These are phyloP conservation scores for Girardia tigrina DNA, from an alignment of 2,888 invertebrate genomes.

Conservation along the genomic window DNA sequence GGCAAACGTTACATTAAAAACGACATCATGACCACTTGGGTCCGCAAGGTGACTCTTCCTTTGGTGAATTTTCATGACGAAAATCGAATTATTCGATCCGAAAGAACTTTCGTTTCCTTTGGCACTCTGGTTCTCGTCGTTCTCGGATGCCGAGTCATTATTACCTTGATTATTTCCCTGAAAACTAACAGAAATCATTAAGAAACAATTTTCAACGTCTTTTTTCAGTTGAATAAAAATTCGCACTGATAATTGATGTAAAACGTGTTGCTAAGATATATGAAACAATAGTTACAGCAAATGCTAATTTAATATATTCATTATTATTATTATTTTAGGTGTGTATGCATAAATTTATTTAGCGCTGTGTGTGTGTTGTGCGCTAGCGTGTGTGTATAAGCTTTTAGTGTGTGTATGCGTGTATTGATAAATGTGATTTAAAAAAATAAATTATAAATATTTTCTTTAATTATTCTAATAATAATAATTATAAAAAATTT, in stretches of 20 bases:
- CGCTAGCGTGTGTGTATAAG: too few relatives aligned
- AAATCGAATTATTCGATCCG: background rate
- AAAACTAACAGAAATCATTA: background rate
- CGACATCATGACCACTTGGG: background rate
- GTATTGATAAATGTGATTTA: too few relatives aligned
- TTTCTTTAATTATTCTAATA: too few relatives aligned
- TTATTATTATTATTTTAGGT: background rate
- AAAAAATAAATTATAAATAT: too few relatives aligned
- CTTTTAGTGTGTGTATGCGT: too few relatives aligned
- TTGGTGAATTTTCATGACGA: background rate
- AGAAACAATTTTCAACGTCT: too few relatives aligned
- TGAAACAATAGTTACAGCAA: background rate
- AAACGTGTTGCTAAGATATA: background rate
- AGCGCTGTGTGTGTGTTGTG: too few relatives aligned
- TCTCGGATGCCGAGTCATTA: too few relatives aligned
- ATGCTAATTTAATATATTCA: background rate
- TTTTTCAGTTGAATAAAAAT: background rate
- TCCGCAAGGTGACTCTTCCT: background rate
- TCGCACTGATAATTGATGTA: background rate
- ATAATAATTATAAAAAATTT: too few relatives aligned
- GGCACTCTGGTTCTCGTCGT: background rate
- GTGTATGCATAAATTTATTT: too few relatives aligned
- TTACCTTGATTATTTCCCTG: background rate
- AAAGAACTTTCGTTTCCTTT: background rate
- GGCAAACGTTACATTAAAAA: background rate